These are phyloP conservation scores for Tolypeutes matacus DNA, from an alignment of 2,797 vertebrate species.

Conservation along the genomic window DNA sequence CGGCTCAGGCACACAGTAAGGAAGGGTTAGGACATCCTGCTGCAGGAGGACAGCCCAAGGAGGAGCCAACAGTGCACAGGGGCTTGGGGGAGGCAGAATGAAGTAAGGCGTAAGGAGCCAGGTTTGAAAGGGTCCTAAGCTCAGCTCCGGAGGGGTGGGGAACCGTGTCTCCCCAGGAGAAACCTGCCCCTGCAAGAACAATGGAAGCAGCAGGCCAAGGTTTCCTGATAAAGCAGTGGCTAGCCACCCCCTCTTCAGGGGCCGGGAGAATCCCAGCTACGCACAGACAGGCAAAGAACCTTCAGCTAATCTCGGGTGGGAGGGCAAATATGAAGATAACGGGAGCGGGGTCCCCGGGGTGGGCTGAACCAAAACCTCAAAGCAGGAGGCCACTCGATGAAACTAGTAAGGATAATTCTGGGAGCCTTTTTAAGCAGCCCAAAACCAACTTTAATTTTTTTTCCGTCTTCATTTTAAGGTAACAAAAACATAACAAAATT, in stretches of 20 bases:
- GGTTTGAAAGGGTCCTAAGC: neutral
- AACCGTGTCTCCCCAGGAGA: neutral
- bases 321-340: neutral
- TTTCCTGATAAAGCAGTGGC: neutral
- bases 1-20: neutral
- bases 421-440: neutral
- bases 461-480: slow-evolving; percentile 19
- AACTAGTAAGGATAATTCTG: no score
- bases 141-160: neutral
- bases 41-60: no score
- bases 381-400: neutral
- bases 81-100: neutral
- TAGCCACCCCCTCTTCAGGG: neutral
- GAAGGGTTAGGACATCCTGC: no score
- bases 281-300: neutral
- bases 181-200: neutral
- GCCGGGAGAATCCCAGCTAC: neutral
- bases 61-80: neutral
- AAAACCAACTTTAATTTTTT: neutral
- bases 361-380: neutral
- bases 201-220: slow-evolving; percentile 31
- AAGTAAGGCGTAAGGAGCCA: neutral
- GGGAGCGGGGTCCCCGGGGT: neutral
- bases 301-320: neutral
- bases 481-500: neutral